Evolutionary conservation across 2,113 vertebrate genomes (phyloP), one percentile per base, ranked within the genome.

Genomic region (Mirounga angustirostris): DNA sequence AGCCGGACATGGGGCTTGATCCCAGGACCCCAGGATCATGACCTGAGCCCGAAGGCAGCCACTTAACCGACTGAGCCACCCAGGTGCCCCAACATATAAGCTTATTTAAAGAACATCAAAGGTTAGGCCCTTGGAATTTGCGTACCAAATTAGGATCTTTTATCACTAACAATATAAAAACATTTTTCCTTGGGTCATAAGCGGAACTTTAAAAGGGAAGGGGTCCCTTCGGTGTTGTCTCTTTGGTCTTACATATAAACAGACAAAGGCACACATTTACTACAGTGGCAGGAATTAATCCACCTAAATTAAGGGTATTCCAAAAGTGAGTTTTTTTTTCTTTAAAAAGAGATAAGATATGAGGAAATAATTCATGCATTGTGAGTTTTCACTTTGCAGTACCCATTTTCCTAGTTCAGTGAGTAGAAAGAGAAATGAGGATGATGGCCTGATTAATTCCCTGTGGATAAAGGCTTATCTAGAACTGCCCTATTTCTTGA

Each of bases 401-500:
- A 18, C 69, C n/a, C 7, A 2, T 79, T 80, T 71, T 58, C 76
- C 78, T 40, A 11, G 18, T 46, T 52, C 0, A 1, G 15, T 14
- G 24, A 73, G n/a, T 43, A 14, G 65, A 33, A 56, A 63, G 36
- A 52, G 30, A 54, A 61, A 43, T 52, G 81, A 59, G 89, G 52
- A 8, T 56, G 22, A 2, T 85, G 92, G 71, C 96, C 95, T 88
- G 52, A 1, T 96, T 71, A 74, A 81, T 71, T 91, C 96, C 92
- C 63, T 2, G 0, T 3, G 43, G 90, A 18, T 21, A 2, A 43
- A 18, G n/a, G 15, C 50, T 43, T n/a, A 18, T 50, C 14, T 8
- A 16, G 94, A 71, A 52, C 82, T 91, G 94, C 78, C 94, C 96
- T 89, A 76, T 46, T 97, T 97, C 86, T 76, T 46, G 89, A 74